phyloP scores from a whole-genome alignment of 2,797 vertebrate species.

The Orientallactaga sibirica region DNA sequence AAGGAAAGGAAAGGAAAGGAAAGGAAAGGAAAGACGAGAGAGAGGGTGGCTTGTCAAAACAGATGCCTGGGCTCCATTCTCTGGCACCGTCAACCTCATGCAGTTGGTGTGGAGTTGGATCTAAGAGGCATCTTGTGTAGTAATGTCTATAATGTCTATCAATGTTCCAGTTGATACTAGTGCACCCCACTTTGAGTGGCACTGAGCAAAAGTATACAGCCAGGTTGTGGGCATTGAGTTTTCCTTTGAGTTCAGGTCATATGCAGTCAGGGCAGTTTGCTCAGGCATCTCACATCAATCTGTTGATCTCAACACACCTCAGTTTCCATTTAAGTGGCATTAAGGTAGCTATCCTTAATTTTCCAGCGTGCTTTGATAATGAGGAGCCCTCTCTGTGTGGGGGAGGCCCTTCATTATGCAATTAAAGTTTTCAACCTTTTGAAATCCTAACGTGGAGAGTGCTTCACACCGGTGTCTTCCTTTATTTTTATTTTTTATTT shows the following conservation, averaged over 20 bases:
- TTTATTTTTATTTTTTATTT: too few species aligned
- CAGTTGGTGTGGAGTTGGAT: not conserved
- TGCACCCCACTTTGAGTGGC: not conserved
- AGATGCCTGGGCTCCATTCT: not conserved
- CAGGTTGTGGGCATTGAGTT: not conserved
- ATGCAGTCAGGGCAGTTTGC: slow-evolving; percentile 2
- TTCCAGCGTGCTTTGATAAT: slow-evolving; percentile 74
- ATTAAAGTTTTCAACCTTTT: slow-evolving; percentile 79
- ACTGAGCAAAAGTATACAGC: not conserved
- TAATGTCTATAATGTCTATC: not conserved
- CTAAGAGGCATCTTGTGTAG: not conserved
- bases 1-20: too few species aligned
- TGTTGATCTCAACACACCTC: slow-evolving; percentile 13
- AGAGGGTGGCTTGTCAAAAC: not conserved
- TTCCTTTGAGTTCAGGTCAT: slow-evolving; percentile 25
- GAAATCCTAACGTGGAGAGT: slow-evolving; percentile 64
- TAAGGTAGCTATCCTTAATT: slow-evolving; percentile 75
- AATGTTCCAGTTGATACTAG: not conserved
- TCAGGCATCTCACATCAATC: slow-evolving; percentile 18
- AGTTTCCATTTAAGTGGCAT: slow-evolving; percentile 72
- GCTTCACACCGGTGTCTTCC: slow-evolving; percentile 17
- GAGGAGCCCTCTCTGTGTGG: slow-evolving; percentile 68
- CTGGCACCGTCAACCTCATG: not conserved
- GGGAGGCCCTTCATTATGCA: slow-evolving; percentile 76
- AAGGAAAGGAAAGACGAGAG: too few species aligned